phyloP scores from a whole-genome alignment of 2,888 invertebrate genomes.

The Drosophila anceps region DNA sequence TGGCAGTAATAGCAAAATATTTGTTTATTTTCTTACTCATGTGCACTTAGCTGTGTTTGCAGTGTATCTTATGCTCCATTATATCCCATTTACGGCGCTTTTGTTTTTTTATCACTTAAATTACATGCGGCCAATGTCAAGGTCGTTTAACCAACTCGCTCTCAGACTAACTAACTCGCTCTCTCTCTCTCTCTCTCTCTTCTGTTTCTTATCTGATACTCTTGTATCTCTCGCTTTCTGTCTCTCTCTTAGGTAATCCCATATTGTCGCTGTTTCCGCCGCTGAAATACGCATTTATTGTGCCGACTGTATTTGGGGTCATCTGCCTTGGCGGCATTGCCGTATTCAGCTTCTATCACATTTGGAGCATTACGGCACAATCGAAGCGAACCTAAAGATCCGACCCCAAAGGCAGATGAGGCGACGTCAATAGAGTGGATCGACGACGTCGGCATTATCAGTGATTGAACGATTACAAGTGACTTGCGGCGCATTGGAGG shows the following conservation, averaged over 20 bases:
- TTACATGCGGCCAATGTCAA: constrained; percentile 50
- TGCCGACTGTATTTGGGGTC: constrained; percentile 88
- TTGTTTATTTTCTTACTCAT: neutral
- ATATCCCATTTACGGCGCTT: neutral
- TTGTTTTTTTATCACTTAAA: constrained; percentile 3
- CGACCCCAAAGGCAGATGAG: constrained; percentile 10
- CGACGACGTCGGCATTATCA: constrained; percentile 27
- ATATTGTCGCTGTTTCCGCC: constrained; percentile 87
- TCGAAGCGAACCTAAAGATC: constrained; percentile 49
- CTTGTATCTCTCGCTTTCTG: constrained; percentile 5
- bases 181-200: neutral
- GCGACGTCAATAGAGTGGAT: constrained; percentile 29
- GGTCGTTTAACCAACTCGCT: constrained; percentile 37
- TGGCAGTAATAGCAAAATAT: constrained; percentile 1
- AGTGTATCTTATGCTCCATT: neutral
- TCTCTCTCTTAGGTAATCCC: constrained; percentile 85
- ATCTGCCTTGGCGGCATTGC: constrained; percentile 89
- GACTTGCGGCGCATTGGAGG: neutral
- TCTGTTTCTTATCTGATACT: constrained; percentile 1
- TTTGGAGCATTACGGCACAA: constrained; percentile 77
- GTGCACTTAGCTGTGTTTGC: neutral
- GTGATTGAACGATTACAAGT: constrained; percentile 44
- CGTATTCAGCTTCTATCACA: constrained; percentile 88
- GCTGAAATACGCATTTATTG: constrained; percentile 87
- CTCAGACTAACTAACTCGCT: constrained; percentile 3